phyloP scores from a whole-genome alignment of 2,113 vertebrate species.

The Onychorhynchus coronatus region DNA sequence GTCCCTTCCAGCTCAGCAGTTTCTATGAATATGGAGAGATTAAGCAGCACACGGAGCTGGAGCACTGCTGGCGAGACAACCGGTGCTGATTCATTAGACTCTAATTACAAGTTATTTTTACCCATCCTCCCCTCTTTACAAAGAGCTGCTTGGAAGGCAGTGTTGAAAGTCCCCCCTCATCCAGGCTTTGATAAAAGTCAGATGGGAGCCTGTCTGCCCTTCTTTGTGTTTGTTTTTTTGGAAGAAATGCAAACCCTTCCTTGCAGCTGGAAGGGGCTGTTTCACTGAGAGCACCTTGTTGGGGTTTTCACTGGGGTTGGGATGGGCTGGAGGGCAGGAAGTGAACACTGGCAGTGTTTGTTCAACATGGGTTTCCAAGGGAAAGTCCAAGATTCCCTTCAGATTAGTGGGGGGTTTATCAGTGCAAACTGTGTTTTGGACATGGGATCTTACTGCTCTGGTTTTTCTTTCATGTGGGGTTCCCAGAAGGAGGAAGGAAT shows the following conservation, averaged over 20 bases:
- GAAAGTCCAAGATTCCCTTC: not conserved
- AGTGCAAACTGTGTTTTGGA: not conserved
- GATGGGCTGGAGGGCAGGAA: not conserved
- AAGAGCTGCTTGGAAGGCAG: conserved; percentile 4
- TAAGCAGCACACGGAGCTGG: not conserved
- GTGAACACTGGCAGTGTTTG: not conserved
- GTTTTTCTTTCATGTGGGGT: not conserved
- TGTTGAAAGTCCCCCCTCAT: not conserved
- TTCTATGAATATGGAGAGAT: not conserved
- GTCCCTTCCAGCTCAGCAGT: not conserved
- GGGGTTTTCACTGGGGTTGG: not conserved
- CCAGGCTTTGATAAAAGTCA: conserved; percentile 6
- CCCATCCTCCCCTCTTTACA: conserved; percentile 9
- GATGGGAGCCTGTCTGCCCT: not conserved
- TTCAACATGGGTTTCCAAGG: not conserved
- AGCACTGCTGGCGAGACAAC: conserved; percentile 4
- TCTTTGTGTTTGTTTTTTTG: not conserved
- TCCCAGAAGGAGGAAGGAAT: not conserved
- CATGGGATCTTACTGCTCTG: not conserved
- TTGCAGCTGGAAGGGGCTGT: not conserved
- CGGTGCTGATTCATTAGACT: conserved; percentile 36
- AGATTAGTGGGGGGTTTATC: not conserved
- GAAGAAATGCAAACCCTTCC: not conserved
- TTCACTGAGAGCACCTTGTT: not conserved
- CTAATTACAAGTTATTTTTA: conserved; percentile 55